Conservation (phyloP, 2,797 vertebrate genomes). For the Kryptopterus vitreolus region DNA sequence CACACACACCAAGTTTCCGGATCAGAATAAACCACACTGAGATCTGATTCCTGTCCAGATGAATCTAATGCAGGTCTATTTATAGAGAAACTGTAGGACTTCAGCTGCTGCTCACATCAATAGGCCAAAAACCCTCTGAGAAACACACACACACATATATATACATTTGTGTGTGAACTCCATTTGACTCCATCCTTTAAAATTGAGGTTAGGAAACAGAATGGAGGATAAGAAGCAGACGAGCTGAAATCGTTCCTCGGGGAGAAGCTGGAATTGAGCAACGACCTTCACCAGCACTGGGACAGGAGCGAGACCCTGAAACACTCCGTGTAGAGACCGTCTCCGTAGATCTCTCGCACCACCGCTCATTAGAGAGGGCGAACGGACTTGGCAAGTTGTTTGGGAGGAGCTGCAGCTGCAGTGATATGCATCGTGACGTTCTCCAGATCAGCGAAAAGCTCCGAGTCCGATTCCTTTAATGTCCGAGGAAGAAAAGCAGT, state of each 20-base stretch:
- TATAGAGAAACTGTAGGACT: slow-evolving; percentile 6
- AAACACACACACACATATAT: neutral
- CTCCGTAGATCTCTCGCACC: neutral
- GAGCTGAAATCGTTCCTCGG: slow-evolving; percentile 7
- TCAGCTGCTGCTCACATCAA: neutral
- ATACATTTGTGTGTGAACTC: neutral
- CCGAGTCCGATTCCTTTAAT: too few relatives aligned
- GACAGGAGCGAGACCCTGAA: neutral
- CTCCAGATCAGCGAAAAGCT: too few relatives aligned
- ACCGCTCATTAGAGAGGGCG: too few relatives aligned
- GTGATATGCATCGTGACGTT: too few relatives aligned
- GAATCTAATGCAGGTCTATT: slow-evolving; percentile 17
- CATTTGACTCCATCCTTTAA: neutral
- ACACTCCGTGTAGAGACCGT: neutral
- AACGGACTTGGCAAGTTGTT: too few relatives aligned
- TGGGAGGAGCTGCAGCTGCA: too few relatives aligned
- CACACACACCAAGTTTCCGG: neutral
- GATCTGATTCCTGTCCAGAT: slow-evolving; percentile 21
- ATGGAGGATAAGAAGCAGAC: slow-evolving; percentile 4
- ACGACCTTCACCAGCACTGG: slow-evolving; percentile 1
- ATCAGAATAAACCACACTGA: slow-evolving; percentile 2
- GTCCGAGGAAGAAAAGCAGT: too few relatives aligned
- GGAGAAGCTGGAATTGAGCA: neutral
- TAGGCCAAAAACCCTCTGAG: neutral
- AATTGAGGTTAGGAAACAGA: neutral